These are phyloP conservation scores for Urocitellus parryii DNA, from an alignment of 2,113 vertebrate species.

Conservation along the genomic window DNA sequence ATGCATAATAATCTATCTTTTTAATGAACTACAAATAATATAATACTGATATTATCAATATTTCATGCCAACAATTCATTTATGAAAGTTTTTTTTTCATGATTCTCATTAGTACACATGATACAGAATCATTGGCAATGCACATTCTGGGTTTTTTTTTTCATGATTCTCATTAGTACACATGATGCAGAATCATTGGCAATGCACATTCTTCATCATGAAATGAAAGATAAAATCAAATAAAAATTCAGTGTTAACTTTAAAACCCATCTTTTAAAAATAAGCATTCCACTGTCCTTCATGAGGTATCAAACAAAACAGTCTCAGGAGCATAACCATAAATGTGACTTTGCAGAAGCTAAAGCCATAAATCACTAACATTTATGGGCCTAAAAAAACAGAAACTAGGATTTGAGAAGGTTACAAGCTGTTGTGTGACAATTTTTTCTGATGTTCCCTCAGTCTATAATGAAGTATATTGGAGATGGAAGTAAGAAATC, in stretches of 20 bases:
- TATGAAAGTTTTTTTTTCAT: slow-evolving; percentile 41
- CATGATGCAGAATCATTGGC: not conserved
- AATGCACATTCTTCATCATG: slow-evolving; percentile 45
- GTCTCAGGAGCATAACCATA: not conserved
- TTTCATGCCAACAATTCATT: not conserved
- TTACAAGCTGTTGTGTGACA: not conserved
- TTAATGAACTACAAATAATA: slow-evolving; percentile 29
- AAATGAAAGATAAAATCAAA: slow-evolving; percentile 63
- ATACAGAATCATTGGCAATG: slow-evolving; percentile 30
- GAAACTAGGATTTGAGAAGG: not conserved
- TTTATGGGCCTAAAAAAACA: not conserved
- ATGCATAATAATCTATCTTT: not conserved
- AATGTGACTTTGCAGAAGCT: not conserved
- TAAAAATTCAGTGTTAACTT: slow-evolving; percentile 47
- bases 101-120: slow-evolving; percentile 22
- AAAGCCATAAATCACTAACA: slow-evolving; percentile 31
- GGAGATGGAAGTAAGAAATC: not conserved
- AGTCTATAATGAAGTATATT: not conserved
- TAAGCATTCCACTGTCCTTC: slow-evolving; percentile 47
- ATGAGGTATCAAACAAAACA: slow-evolving; percentile 13
- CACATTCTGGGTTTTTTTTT: slow-evolving; percentile 43
- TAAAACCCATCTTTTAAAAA: slow-evolving; percentile 52
- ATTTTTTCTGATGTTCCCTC: not conserved
- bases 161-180: slow-evolving; percentile 34
- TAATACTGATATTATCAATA: not conserved